These are phyloP conservation scores for Gopherus evgoodei DNA, from an alignment of 2,113 vertebrate genomes.

Conservation along the genomic window DNA sequence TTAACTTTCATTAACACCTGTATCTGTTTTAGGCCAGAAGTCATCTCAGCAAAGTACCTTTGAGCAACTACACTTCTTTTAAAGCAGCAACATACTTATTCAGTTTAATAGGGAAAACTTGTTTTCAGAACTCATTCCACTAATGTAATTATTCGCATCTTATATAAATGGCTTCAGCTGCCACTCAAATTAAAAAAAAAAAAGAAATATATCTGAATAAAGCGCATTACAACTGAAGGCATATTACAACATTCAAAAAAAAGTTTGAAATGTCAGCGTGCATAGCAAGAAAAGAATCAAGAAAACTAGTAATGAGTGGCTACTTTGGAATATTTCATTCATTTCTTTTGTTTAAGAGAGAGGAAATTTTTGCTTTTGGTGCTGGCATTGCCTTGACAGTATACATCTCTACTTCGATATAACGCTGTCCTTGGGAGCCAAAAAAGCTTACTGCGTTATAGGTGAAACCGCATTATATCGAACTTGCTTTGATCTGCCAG, in stretches of 20 bases:
- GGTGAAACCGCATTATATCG: no score
- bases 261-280: not conserved
- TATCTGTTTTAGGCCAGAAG: not conserved
- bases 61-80: not conserved
- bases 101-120: not conserved
- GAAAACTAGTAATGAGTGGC: not conserved
- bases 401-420: not conserved
- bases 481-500: no score
- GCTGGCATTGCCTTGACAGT: not conserved
- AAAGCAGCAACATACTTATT: not conserved
- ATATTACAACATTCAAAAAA: not conserved
- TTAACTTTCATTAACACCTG: not conserved
- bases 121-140: not conserved
- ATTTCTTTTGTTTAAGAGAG: not conserved
- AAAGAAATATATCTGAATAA: not conserved
- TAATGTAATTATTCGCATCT: not conserved
- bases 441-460: no score
- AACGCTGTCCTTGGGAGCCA: no score
- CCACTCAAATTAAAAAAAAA: not conserved
- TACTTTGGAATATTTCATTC: not conserved
- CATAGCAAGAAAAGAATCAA: not conserved
- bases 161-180: not conserved
- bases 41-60: not conserved
- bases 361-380: not conserved
- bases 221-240: not conserved